phyloP scores from a whole-genome alignment of 92 coral and sea anemone genomes.

The Epizoanthus fatuus region DNA sequence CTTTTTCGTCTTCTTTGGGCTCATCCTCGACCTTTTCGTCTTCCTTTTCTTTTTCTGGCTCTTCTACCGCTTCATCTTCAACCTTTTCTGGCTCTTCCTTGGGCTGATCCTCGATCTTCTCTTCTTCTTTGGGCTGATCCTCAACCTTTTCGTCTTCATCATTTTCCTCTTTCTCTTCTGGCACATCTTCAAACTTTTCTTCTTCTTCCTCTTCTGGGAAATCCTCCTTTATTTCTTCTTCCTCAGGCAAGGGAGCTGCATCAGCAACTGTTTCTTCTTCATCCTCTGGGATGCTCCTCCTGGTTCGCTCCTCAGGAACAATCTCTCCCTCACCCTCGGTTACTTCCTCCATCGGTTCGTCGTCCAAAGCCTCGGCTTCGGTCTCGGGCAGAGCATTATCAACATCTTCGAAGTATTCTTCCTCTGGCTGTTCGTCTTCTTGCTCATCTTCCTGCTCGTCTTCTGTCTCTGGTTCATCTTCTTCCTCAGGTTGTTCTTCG shows the following conservation, averaged over 20 bases:
- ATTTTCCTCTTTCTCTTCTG: not conserved
- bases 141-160: conserved; percentile 10
- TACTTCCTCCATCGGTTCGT: not conserved
- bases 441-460: not conserved
- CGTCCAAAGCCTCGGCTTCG: conserved; percentile 37
- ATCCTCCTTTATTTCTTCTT: not conserved
- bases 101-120: not conserved
- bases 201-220: not conserved
- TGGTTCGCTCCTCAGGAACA: not conserved
- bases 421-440: not conserved
- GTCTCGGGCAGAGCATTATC: conserved; percentile 15
- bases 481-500: conserved; percentile 21
- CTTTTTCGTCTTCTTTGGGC: not conserved
- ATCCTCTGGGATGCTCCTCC: conserved; percentile 5
- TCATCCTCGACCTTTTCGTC: not conserved
- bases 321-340: conserved; percentile 14
- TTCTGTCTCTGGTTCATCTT: conserved; percentile 8
- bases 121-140: conserved; percentile 1
- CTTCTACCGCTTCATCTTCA: not conserved
- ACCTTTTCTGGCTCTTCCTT: not conserved
- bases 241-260: not conserved
- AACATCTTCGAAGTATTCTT: conserved; percentile 12
- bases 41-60: not conserved
- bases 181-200: not conserved
- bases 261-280: not conserved